phyloP scores from a whole-genome alignment of 1,140 invertebrate genomes.

The Rhopalosiphum maidis region DNA sequence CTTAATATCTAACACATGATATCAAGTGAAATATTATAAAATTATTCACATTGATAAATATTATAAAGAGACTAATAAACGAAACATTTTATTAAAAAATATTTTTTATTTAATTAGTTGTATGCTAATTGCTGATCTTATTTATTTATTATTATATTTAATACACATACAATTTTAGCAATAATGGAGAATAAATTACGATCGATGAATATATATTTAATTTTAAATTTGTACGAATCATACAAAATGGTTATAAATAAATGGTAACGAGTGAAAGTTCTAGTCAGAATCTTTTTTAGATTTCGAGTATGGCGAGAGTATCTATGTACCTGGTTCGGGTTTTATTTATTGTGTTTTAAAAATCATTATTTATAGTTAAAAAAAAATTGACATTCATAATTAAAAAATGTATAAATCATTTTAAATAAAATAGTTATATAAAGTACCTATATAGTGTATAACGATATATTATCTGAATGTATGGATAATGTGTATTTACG shows the following conservation, averaged over 20 bases:
- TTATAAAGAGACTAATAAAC: conserved; percentile 1
- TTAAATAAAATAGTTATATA: too few species aligned
- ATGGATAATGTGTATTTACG: background rate
- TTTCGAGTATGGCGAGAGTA: background rate
- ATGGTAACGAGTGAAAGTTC: background rate
- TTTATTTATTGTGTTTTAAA: too few species aligned
- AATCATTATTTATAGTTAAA: too few species aligned
- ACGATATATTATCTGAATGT: background rate
- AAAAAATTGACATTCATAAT: too few species aligned
- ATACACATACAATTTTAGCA: background rate
- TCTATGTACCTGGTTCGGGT: background rate
- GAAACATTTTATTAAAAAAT: background rate
- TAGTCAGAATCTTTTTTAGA: background rate
- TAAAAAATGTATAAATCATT: too few species aligned
- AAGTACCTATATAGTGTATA: too few species aligned
- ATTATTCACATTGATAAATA: background rate
- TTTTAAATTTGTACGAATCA: background rate
- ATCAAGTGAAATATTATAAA: background rate
- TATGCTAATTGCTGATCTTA: background rate
- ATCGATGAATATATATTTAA: background rate
- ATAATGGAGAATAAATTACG: background rate
- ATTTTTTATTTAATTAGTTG: background rate
- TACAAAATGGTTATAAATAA: background rate
- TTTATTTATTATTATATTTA: background rate
- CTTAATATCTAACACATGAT: background rate